These are phyloP conservation scores for Nothoprocta perdicaria DNA, from an alignment of 2,113 vertebrate genomes.

Conservation along the genomic window DNA sequence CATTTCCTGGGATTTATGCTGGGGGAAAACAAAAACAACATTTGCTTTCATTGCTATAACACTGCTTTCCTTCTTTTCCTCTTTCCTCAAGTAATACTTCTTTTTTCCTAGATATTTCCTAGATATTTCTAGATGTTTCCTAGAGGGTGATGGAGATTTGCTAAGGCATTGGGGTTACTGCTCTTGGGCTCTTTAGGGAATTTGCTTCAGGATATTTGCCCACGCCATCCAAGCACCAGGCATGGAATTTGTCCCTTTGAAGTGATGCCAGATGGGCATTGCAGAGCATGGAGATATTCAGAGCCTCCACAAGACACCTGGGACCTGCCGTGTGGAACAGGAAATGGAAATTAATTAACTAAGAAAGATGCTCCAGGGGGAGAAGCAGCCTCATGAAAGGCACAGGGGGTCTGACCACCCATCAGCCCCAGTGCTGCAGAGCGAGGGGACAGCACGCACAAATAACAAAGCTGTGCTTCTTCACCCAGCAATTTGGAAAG, in stretches of 20 bases:
- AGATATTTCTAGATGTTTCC: too few species aligned
- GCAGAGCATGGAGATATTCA: too few species aligned
- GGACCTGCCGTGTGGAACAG: too few species aligned
- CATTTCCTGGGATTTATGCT: neutral
- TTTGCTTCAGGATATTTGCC: neutral
- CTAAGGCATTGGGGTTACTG: neutral
- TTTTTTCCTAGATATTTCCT: neutral
- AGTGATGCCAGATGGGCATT: neutral
- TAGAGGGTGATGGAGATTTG: neutral
- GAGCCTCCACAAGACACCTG: too few species aligned
- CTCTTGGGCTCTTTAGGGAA: neutral
- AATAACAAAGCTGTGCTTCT: neutral
- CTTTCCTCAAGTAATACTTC: neutral
- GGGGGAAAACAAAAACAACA: neutral
- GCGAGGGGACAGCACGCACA: neutral
- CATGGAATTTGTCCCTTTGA: neutral
- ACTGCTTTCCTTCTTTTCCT: neutral
- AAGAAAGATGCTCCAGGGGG: too few species aligned
- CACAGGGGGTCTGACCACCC: neutral
- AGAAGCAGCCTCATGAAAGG: too few species aligned
- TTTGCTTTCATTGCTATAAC: neutral
- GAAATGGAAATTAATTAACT: too few species aligned
- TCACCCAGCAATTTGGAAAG: neutral
- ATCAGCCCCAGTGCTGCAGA: neutral
- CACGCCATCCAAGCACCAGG: neutral